phyloP scores from a whole-genome alignment of 2,797 vertebrate genomes.

The Siniperca scherzeri region DNA sequence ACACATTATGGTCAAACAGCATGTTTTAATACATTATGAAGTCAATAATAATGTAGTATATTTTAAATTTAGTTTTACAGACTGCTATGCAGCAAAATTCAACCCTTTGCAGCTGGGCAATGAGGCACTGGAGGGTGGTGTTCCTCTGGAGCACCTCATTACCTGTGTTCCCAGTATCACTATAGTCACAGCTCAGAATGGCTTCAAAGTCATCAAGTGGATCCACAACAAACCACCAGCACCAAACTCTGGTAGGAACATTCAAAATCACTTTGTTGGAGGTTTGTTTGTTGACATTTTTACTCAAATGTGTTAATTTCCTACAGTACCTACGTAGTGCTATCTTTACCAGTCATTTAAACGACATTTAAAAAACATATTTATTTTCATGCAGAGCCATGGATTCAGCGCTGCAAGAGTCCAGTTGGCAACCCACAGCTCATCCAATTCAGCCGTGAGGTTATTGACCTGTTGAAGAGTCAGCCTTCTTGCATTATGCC shows the following conservation, averaged over 20 bases:
- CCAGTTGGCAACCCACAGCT: slow-evolving; percentile 98
- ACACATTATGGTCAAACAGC: not conserved
- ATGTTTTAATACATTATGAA: not conserved
- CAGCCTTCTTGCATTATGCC: slow-evolving; percentile 93
- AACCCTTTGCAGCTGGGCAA: slow-evolving; percentile 85
- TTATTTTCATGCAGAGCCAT: slow-evolving; percentile 85
- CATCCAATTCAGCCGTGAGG: slow-evolving; percentile 97
- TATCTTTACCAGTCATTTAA: not conserved
- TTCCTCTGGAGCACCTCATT: slow-evolving; percentile 97
- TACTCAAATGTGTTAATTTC: not conserved
- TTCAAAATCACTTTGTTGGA: not conserved
- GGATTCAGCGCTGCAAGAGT: slow-evolving; percentile 96
- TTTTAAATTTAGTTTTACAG: slow-evolving; percentile 89
- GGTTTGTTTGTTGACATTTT: not conserved
- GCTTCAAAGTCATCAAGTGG: slow-evolving; percentile 98
- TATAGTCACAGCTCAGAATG: slow-evolving; percentile 95
- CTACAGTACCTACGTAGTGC: not conserved
- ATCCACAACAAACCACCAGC: slow-evolving; percentile 96
- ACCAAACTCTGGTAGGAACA: slow-evolving; percentile 88
- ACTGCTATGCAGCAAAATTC: slow-evolving; percentile 95
- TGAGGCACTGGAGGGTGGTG: slow-evolving; percentile 86
- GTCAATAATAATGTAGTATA: not conserved
- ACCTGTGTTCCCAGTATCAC: slow-evolving; percentile 96
- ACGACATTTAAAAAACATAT: no score
- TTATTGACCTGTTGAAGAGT: slow-evolving; percentile 95